phyloP scores from a whole-genome alignment of 2,113 vertebrate species.

The Brevimyrus niger region DNA sequence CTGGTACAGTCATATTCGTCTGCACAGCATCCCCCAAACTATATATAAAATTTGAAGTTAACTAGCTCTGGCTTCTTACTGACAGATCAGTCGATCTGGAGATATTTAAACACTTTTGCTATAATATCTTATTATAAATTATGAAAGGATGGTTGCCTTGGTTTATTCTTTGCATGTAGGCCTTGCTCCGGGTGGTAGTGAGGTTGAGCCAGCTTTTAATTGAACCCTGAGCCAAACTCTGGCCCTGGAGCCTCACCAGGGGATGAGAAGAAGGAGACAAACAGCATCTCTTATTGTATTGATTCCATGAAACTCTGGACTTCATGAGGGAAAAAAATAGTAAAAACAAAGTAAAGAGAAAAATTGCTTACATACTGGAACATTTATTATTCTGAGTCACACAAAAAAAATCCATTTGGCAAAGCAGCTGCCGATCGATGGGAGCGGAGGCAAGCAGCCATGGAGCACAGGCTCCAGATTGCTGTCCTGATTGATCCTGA shows the following conservation, averaged over 20 bases:
- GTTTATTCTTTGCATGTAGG: neutral
- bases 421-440: conserved; percentile 70
- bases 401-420: conserved; percentile 60
- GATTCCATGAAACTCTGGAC: conserved; percentile 42
- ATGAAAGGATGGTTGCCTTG: neutral
- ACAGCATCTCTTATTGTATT: conserved; percentile 42
- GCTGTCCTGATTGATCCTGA: conserved; percentile 63
- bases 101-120: neutral
- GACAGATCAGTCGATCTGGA: neutral
- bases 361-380: conserved; percentile 60
- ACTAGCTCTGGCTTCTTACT: neutral
- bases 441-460: conserved; percentile 55
- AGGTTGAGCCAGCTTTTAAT: neutral
- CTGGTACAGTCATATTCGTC: neutral
- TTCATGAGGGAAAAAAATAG: conserved; percentile 42
- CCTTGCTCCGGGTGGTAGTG: neutral
- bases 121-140: neutral
- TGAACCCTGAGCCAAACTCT: conserved; percentile 10
- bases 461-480: conserved; percentile 57
- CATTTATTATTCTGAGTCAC: conserved; percentile 60
- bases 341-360: conserved; percentile 58
- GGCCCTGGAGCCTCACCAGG: conserved; percentile 31
- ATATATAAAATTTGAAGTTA: neutral
- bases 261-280: conserved; percentile 22
- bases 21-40: neutral